These are phyloP conservation scores for Tipula vernalis DNA, from an alignment of 2,888 invertebrate species.

Conservation along the genomic window DNA sequence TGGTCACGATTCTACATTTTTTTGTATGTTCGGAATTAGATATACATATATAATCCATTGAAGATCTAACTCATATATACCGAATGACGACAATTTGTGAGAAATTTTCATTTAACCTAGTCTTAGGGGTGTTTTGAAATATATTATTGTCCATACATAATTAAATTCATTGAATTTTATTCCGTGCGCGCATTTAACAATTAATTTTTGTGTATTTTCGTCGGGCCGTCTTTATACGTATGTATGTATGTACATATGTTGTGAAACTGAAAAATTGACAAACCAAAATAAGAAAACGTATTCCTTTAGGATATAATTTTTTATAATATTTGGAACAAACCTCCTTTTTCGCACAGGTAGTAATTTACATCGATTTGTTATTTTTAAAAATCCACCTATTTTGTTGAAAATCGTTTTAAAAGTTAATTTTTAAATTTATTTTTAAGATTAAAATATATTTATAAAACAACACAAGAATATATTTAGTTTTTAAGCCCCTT, in stretches of 20 bases:
- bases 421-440: too few relatives aligned
- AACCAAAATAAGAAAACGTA: background rate
- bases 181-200: background rate
- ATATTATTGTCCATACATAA: background rate
- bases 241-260: too few relatives aligned
- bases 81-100: background rate
- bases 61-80: background rate
- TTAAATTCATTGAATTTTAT: background rate
- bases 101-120: background rate
- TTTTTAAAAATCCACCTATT: background rate
- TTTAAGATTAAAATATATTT: too few relatives aligned
- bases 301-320: background rate
- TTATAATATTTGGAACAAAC: background rate
- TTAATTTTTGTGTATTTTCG: background rate
- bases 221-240: too few relatives aligned
- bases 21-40: background rate
- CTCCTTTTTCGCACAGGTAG: background rate
- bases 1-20: background rate
- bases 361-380: background rate
- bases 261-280: background rate
- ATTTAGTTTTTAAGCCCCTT: background rate
- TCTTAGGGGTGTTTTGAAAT: background rate
- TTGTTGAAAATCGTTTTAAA: background rate
- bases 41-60: background rate
- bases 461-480: too few relatives aligned